phyloP scores from a whole-genome alignment of 2,797 vertebrate genomes.

The Sandelia bainsii region DNA sequence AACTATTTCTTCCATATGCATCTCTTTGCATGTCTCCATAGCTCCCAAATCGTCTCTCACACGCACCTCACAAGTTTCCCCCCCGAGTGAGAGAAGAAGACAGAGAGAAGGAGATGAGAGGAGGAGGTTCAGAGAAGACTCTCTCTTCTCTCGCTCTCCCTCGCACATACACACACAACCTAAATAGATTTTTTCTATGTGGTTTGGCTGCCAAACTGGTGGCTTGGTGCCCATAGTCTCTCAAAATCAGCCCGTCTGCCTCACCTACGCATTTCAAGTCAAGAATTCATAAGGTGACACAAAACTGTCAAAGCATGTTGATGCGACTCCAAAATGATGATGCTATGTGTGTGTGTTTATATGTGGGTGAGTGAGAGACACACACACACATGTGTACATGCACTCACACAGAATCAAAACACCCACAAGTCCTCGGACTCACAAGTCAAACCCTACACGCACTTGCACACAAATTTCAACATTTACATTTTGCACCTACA shows the following conservation, averaged over 20 bases:
- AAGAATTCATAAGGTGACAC: slow-evolving; percentile 80
- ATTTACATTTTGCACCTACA: slow-evolving; percentile 9
- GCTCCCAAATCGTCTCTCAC: slow-evolving; percentile 45
- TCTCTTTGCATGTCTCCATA: slow-evolving; percentile 51
- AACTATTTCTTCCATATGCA: slow-evolving; percentile 29
- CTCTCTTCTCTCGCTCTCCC: slow-evolving; percentile 2
- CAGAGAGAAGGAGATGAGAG: slow-evolving; percentile 51
- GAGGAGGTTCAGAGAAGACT: slow-evolving; percentile 45
- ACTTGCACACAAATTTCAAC: neutral
- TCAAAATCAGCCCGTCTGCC: slow-evolving; percentile 67
- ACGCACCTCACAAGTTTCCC: slow-evolving; percentile 54
- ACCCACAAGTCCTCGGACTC: slow-evolving; percentile 14
- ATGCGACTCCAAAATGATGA: slow-evolving; percentile 63
- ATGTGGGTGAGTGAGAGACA: slow-evolving; percentile 27
- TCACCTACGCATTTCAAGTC: slow-evolving; percentile 79
- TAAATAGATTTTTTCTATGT: slow-evolving; percentile 42
- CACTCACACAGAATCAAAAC: neutral
- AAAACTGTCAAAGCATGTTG: slow-evolving; percentile 76
- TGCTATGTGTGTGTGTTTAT: slow-evolving; percentile 19
- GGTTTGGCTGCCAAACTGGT: slow-evolving; percentile 68
- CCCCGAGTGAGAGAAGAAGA: slow-evolving; percentile 58
- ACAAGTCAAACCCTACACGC: slow-evolving; percentile 15
- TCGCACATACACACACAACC: slow-evolving; percentile 19
- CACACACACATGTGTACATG: neutral
- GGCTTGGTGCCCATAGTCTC: slow-evolving; percentile 66